Percentiles rank a stretch among this genome's conserved stretches.
These are phyloP conservation scores for Ceratoteleas bidentatus DNA, from an alignment of 1,140 invertebrate species.

Conservation along the genomic window DNA sequence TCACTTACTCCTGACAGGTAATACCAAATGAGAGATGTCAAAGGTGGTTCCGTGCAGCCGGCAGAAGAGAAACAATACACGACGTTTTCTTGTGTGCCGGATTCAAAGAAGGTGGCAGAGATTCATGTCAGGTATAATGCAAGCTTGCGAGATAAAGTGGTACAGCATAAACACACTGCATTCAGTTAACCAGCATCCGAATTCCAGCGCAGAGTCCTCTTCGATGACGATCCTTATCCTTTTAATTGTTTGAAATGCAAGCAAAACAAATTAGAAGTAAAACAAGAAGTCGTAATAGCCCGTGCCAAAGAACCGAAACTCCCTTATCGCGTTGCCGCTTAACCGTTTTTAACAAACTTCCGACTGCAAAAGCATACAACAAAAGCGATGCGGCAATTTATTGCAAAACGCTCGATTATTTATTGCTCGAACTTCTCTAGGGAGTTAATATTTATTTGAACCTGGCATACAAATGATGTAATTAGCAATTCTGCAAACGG, in stretches of 20 bases:
- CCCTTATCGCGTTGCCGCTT: conserved; percentile 7
- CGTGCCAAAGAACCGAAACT: conserved; percentile 1
- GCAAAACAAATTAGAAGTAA: not conserved
- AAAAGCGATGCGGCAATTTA: conserved; percentile 7
- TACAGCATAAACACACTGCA: too few species aligned
- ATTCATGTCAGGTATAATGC: conserved; percentile 83
- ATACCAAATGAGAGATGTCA: conserved; percentile 95
- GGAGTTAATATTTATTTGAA: conserved; percentile 20
- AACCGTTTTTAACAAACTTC: conserved; percentile 20
- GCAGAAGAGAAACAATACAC: conserved; percentile 93
- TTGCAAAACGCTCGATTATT: conserved; percentile 18
- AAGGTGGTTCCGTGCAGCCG: conserved; percentile 93
- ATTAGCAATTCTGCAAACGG: conserved; percentile 28
- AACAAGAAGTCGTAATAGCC: not conserved
- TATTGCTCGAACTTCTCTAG: conserved; percentile 10
- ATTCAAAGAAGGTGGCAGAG: conserved; percentile 90
- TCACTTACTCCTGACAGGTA: conserved; percentile 86
- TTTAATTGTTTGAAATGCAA: not conserved
- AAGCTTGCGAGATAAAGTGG: too few species aligned
- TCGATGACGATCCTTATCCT: not conserved
- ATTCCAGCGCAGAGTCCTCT: too few species aligned
- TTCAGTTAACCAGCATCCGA: not conserved
- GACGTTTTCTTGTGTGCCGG: conserved; percentile 97
- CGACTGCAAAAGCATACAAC: conserved; percentile 5
- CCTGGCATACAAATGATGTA: conserved; percentile 4